Conservation (phyloP, 2,888 invertebrate species). For the Tipula helvola region DNA sequence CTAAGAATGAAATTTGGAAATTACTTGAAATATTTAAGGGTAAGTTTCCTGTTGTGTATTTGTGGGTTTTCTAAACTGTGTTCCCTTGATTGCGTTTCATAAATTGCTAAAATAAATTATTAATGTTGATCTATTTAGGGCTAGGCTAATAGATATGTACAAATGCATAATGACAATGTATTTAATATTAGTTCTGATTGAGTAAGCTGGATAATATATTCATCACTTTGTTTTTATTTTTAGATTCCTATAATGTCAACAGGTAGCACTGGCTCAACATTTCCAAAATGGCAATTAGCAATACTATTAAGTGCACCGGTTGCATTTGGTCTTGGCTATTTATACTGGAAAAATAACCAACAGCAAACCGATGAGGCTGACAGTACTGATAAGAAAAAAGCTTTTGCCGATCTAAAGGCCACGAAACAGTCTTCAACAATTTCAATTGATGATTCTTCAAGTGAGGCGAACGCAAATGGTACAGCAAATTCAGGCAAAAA, state of each 20-base stretch:
- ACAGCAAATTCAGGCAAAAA: slow-evolving; percentile 22
- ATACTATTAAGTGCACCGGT: slow-evolving; percentile 72
- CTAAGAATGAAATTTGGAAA: neutral
- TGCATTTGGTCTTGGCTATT: slow-evolving; percentile 68
- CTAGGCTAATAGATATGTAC: no score
- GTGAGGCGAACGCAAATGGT: slow-evolving; percentile 25
- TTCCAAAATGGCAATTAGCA: slow-evolving; percentile 80
- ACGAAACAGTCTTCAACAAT: slow-evolving; percentile 35
- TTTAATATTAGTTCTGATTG: no score
- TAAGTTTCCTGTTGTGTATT: neutral
- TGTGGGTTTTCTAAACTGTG: neutral
- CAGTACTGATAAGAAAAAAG: slow-evolving; percentile 37
- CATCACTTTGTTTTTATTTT: neutral
- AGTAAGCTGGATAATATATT: no score
- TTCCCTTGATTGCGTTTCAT: neutral
- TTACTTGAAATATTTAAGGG: neutral
- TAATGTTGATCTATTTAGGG: no score
- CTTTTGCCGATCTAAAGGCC: slow-evolving; percentile 39
- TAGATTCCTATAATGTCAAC: slow-evolving; percentile 13
- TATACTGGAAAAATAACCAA: slow-evolving; percentile 51
- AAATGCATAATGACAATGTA: neutral
- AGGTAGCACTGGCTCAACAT: slow-evolving; percentile 39
- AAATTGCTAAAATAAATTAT: no score
- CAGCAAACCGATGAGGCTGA: slow-evolving; percentile 18
- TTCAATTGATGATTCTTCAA: slow-evolving; percentile 40